phyloP scores from a whole-genome alignment of 2,888 invertebrate species.

The Ormyrus nitidulus region DNA sequence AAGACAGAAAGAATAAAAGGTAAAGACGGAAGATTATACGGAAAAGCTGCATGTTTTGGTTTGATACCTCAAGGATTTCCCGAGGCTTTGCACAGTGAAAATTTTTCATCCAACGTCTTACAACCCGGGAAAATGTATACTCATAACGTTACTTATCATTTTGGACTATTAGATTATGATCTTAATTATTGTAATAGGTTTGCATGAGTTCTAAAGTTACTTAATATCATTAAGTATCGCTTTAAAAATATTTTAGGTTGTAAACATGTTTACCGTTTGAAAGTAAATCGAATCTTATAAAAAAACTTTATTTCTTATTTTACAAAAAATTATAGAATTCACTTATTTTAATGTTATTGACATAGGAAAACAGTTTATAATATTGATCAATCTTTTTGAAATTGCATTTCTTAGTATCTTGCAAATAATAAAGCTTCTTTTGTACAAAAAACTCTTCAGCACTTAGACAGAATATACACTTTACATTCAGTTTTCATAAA shows the following conservation, averaged over 20 bases:
- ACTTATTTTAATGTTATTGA: too few relatives aligned
- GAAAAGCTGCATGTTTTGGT: slow-evolving; percentile 77
- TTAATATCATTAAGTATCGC: too few relatives aligned
- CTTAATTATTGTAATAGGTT: too few relatives aligned
- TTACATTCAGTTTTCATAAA: too few relatives aligned
- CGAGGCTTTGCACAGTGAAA: slow-evolving; percentile 75
- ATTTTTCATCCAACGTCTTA: slow-evolving; percentile 72
- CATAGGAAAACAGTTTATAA: too few relatives aligned
- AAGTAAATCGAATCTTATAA: background rate
- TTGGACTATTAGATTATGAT: slow-evolving; percentile 59
- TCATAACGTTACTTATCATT: slow-evolving; percentile 76
- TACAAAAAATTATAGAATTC: slow-evolving; percentile 2
- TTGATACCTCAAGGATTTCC: slow-evolving; percentile 80
- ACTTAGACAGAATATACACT: too few relatives aligned
- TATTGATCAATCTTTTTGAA: too few relatives aligned
- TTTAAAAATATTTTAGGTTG: too few relatives aligned
- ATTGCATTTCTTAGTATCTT: too few relatives aligned
- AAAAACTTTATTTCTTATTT: slow-evolving; percentile 31
- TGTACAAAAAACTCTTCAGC: too few relatives aligned
- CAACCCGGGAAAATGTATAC: slow-evolving; percentile 74
- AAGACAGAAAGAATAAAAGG: slow-evolving; percentile 58
- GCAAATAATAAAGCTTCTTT: too few relatives aligned
- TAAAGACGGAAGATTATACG: slow-evolving; percentile 77
- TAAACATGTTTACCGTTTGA: slow-evolving; percentile 11
- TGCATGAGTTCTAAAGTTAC: too few relatives aligned